Base-by-base conservation (phyloP, 2,113 vertebrate genomes). In the Gopherus evgoodei region DNA sequence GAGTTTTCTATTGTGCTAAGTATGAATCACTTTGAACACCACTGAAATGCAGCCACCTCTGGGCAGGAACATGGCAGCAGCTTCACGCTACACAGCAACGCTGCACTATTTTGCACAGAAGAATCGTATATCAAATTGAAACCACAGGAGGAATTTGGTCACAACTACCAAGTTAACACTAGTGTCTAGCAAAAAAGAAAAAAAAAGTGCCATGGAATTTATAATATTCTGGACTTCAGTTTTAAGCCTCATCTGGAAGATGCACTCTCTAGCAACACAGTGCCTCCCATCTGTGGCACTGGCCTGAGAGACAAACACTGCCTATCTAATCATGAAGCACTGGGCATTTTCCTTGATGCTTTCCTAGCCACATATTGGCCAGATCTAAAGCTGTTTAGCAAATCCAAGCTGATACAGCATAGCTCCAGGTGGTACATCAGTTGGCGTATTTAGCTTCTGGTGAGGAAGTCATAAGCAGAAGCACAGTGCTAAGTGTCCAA, bases 401-500 rank as follows among this genome's bases (percentile, higher is more conserved):
- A 78, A 50, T 24, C 17, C 38, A 19, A 9, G 3, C 84, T 42
- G 53, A 75, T 5, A 21, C 11, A 14, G 47, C 21, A 24, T 1
- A 1, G 65, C 88, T 87, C n/a, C 31, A 17, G 22, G 19, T 1
- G 29, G 6, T 8, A 14, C 8, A 50, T 44, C n/a, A 25, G 54
- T 31, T 1, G 2, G 24, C 56, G 4, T 79, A 42, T 57, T 42
- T 57, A 10, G 12, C 6, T 50, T 93, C 29, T 31, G 19, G 83
- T 24, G 11, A 3, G 0, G 3, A 11, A 93, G 75, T n/a, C 57
- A 17, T 0, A 56, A 59, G 86, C 84, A 79, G 82, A 89, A 12
- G 35, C 53, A 8, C 12, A 0, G 42, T 89, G 56, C 79, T 42
- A 9, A 90, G 35, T 0, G 0, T 13, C 81, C 57, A 10, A 0